Percentiles rank a stretch among this genome's conserved stretches.
These are phyloP conservation scores for Cistogaster globosa DNA, from an alignment of 2,888 invertebrate species.

Conservation along the genomic window DNA sequence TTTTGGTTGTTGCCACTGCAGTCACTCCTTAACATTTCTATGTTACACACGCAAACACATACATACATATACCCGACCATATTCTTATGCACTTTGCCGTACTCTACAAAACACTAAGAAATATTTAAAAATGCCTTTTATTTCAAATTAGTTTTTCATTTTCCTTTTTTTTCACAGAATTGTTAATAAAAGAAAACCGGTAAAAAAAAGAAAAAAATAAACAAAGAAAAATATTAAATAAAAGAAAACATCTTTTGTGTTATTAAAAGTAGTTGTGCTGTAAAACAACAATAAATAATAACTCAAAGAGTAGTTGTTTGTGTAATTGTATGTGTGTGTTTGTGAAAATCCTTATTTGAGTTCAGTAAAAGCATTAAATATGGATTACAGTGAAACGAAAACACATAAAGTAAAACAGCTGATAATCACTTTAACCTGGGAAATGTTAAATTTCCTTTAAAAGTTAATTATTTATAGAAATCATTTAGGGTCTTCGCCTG, in stretches of 20 bases:
- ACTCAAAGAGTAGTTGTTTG: constrained; percentile 6
- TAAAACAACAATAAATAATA: constrained; percentile 42
- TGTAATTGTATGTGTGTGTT: not conserved
- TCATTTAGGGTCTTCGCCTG: no score
- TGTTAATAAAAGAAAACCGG: constrained; percentile 18
- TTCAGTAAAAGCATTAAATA: constrained; percentile 1
- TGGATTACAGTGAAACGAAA: constrained; percentile 16
- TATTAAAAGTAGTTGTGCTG: constrained; percentile 55
- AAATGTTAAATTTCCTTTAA: no score
- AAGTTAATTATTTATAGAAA: no score
- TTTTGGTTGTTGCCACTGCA: constrained; percentile 6
- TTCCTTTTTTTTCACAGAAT: constrained; percentile 27
- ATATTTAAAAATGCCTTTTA: constrained; percentile 55
- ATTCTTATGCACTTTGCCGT: constrained; percentile 18
- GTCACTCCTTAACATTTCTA: constrained; percentile 8
- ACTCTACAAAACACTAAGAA: constrained; percentile 15
- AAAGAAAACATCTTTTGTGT: constrained; percentile 48
- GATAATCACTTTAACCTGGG: no score
- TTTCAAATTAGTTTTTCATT: constrained; percentile 44
- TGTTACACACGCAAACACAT: not conserved
- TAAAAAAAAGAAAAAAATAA: not conserved
- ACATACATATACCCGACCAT: not conserved
- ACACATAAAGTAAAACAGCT: no score
- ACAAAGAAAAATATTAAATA: not conserved
- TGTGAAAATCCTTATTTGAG: not conserved